Evolutionary conservation across 2,888 invertebrate species (phyloP).

Genomic region (Lissocephala sabroskyi): DNA sequence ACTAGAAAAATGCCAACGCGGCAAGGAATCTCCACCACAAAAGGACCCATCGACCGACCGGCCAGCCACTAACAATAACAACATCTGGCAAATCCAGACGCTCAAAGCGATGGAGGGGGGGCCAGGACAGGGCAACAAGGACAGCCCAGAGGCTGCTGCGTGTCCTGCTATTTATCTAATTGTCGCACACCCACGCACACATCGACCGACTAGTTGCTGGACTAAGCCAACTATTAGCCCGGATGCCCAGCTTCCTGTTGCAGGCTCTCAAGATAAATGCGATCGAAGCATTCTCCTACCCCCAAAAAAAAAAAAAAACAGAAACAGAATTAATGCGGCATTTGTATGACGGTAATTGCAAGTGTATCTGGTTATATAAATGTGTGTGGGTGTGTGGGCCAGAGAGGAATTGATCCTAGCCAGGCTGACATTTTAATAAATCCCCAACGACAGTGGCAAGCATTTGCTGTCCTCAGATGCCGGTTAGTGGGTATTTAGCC

Average conservation of each 20-base stretch:
- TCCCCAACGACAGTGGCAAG: constrained; percentile 26
- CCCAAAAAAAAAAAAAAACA: too few relatives aligned
- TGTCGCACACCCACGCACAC: constrained; percentile 36
- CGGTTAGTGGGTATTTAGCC: constrained; percentile 22
- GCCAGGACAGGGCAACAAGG: too few relatives aligned
- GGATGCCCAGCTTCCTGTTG: constrained; percentile 31
- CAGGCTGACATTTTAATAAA: constrained; percentile 52
- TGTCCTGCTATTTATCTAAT: constrained; percentile 58
- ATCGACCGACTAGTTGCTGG: constrained; percentile 5
- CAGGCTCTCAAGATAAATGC: constrained; percentile 41
- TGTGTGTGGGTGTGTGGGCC: constrained; percentile 7
- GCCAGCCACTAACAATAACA: too few relatives aligned
- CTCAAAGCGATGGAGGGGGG: not conserved
- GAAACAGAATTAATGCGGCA: constrained; percentile 48
- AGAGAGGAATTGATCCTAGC: constrained; percentile 44
- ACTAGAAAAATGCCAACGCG: constrained; percentile 56
- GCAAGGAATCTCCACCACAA: constrained; percentile 14
- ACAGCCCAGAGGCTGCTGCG: constrained; percentile 21
- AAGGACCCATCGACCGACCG: too few relatives aligned
- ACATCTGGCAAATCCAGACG: not conserved
- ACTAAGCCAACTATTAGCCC: constrained; percentile 18
- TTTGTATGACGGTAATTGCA: constrained; percentile 49
- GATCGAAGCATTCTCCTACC: constrained; percentile 7
- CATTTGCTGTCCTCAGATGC: constrained; percentile 23
- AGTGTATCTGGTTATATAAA: constrained; percentile 3